Percentiles rank a stretch among this genome's conserved stretches.
Evolutionary conservation across 2,797 vertebrate species (phyloP).

Genomic region (Hippopotamyrus pictus): DNA sequence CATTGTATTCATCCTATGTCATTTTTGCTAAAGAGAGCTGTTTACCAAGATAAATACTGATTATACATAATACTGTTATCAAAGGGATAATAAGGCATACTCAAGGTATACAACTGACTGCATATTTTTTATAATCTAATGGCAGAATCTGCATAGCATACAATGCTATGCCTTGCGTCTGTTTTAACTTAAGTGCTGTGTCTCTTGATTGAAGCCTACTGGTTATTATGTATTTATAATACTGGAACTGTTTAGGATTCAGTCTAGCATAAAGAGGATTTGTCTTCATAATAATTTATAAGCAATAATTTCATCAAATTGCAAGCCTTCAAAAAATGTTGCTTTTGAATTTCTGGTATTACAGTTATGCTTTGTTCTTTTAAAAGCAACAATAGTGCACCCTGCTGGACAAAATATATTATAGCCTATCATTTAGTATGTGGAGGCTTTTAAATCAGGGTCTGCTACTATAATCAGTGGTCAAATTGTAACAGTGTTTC

Average conservation of each 20-base stretch:
- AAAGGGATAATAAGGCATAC: not conserved
- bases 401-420: conserved; percentile 8
- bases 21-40: not conserved
- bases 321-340: not conserved
- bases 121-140: not conserved
- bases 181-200: not conserved
- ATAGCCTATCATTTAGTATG: not conserved
- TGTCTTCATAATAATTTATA: not conserved
- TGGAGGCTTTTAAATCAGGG: not conserved
- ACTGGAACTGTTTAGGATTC: not conserved
- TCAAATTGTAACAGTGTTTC: not conserved
- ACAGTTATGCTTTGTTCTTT: not conserved
- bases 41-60: not conserved
- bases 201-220: not conserved
- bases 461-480: not conserved
- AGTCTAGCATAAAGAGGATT: conserved; percentile 2
- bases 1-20: not conserved
- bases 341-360: not conserved
- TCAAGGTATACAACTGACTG: not conserved
- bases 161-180: not conserved
- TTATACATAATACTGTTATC: not conserved
- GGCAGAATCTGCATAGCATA: not conserved
- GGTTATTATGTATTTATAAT: not conserved
- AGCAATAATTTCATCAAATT: not conserved
- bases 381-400: not conserved